Evolutionary conservation across 53 echinoderm and acorn worm genomes (phyloP), one percentile per base, ranked within the genome.

Genomic region (Temnopleurus reevesii): DNA sequence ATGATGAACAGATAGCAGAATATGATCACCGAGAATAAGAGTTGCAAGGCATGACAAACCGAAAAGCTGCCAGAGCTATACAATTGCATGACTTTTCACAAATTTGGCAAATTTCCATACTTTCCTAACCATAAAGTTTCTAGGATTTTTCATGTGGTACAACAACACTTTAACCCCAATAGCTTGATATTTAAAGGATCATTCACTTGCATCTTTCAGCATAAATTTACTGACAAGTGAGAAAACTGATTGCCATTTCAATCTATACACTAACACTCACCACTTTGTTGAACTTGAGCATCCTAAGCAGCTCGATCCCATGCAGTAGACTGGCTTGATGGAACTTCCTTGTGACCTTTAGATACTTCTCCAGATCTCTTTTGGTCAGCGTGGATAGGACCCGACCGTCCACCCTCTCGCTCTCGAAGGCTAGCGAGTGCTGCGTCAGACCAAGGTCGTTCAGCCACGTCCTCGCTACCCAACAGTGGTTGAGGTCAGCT

Each of bases 301-400:
- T 91, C 54, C 94, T 89, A 0, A 97, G 84, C 31, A 97, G 86
- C 34, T 97, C 98, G 8, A 97, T 93, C 64, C 95, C 95, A 77
- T 97, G 95, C 19, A 94, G 86, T 29, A 97, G 83, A 54, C 94
- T 95, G 86, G 94, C 98, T 80, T 97, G 98, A 59, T 97, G 98
- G 91, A 97, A 97, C 84, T 95, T 95, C 81, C 95, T 77, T 30
- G 86, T 94, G 28, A 97, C 93, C 51, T 91, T 86, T 12, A 95
- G 86, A 29, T 95, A 93, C 66, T 97, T 97, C 81, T 97, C 98
- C 28, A 97, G 92, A 60, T 97, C 98, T 84, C 95, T 93, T 84
- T 91, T 93, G 45, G 90, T 91, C 23, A 97, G 79, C 21, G 91
- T 94, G 89, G 95, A 90, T 34, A 97, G 94, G 10, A 97, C 95